Conservation (phyloP, 2,888 invertebrate genomes). For the Pseudococcus viburni region DNA sequence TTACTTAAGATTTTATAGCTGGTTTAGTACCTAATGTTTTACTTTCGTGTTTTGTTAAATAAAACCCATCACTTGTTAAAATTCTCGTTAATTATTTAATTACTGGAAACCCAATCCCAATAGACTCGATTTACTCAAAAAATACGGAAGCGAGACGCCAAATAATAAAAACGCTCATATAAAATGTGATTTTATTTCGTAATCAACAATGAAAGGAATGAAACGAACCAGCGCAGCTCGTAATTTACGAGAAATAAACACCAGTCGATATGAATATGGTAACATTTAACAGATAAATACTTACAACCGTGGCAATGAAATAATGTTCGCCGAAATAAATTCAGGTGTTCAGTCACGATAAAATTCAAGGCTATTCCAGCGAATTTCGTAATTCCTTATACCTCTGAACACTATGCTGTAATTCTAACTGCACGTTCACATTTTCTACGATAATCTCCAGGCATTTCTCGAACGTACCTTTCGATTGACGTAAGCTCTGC, state of each 20-base stretch:
- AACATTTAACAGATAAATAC: neutral
- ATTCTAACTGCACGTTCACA: constrained; percentile 79
- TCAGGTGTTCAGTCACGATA: neutral
- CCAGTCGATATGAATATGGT: neutral
- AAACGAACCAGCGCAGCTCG: neutral
- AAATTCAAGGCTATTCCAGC: neutral
- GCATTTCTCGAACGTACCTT: constrained; percentile 81
- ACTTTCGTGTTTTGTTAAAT: neutral
- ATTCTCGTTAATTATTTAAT: neutral
- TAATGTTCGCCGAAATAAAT: neutral
- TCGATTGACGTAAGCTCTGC: constrained; percentile 82
- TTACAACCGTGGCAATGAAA: neutral
- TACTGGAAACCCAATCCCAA: neutral
- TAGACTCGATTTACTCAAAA: neutral
- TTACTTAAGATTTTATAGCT: constrained; percentile 71
- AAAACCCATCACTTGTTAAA: neutral
- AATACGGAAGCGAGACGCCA: neutral
- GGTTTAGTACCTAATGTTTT: constrained; percentile 31
- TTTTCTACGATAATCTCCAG: constrained; percentile 79
- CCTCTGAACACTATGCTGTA: constrained; percentile 72
- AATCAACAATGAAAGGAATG: neutral
- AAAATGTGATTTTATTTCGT: neutral
- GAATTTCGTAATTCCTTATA: constrained; percentile 69
- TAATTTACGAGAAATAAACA: neutral
- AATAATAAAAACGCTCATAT: neutral